Evolutionary conservation across 2,888 invertebrate species (phyloP), one percentile per base, ranked within the genome.

Genomic region (Lasioglossum lativentre): DNA sequence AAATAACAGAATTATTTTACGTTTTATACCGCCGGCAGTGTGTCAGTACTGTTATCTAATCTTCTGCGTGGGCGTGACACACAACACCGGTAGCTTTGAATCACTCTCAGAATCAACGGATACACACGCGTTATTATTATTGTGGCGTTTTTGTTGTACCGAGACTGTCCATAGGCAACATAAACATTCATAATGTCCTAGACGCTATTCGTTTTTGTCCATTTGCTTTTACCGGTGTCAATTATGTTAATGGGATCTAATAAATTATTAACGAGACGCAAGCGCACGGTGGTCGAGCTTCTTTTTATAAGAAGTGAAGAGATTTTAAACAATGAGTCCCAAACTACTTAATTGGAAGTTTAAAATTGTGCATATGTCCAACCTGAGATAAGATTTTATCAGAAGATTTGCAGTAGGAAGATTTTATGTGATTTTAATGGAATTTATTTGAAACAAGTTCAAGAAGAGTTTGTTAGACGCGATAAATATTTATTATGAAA

Each of bases 1-100:
- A 30, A 63, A n/a, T n/a, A n/a, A 30, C 63, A 63, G 63, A 63
- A 30, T 63, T 63, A 30, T 63, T 63, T 63, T 30, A 63, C 63
- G 14, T 63, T 63, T 63, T 30, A 63, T 63, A 16, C 12, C 14
- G 30, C 30, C 27, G 27, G 30, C 63, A 30, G 30, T 14, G 63
- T 6, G 63, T 27, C 30, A 30, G 16, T 30, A 30, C 14, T 27
- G 30, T 30, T 63, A 63, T 63, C 63, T 63, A 30, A 30, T 63
- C 30, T 30, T 30, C 14, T 27, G 63, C 16, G 6, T 16, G 16
- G 14, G 63, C 16, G 63, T 63, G 63, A 63, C 63, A 5, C 16
- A 2, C 30, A 30, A 16, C 30, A 63, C 30, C 63, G 30, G 27
- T 30, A 63, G 30, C 63, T 63, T 63, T 30, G 63, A 63, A 63